Evolutionary conservation across 2,113 vertebrate genomes (phyloP), one percentile per base, ranked within the genome.

Genomic region (Ariopsis seemanni): DNA sequence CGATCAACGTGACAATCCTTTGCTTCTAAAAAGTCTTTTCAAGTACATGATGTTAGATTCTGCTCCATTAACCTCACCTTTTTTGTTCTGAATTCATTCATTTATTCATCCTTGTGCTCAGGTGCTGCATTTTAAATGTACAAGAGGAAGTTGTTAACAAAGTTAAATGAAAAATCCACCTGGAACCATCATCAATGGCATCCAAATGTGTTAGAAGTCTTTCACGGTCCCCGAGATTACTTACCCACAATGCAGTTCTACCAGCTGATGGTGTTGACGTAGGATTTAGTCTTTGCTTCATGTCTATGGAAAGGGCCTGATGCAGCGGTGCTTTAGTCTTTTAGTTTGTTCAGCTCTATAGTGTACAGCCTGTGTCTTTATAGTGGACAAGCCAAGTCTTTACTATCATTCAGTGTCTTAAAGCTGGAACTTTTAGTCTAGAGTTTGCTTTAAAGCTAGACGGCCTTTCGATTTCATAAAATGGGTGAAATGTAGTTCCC

Each of bases 21-120:
- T 86, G 85, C 82, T 12, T 42, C 52, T 42, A 58, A 27, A 71
- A 52, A 67, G 63, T 67, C 72, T 14, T 81, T 86, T 5, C 7
- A 80, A 82, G 57, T 22, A 60, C 0, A 8, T 60, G 57, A 82
- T 81, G 27, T 82, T 18, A 11, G 10, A 62, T 62, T 60, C 42
- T 0, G 52, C 58, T 27, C 55, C 55, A 90, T 83, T 86, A 89
- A 90, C 90, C 91, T 89, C 87, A 58, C 71, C 85, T 79, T 81
- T 81, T 75, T 85, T 62, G 69, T 71, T 87, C 88, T 86, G 34
- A 84, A 89, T 83, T 89, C 62, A 2, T 83, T 57, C 52, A 58
- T 42, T 42, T 25, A 50, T 22, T n/a, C n/a, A 14, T 27, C 12
- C 17, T 20, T 22, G 34, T 20, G 71, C 22, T 17, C 15, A 30